These are phyloP conservation scores for Cheilinus undulatus DNA, from an alignment of 2,113 vertebrate genomes.

Conservation along the genomic window DNA sequence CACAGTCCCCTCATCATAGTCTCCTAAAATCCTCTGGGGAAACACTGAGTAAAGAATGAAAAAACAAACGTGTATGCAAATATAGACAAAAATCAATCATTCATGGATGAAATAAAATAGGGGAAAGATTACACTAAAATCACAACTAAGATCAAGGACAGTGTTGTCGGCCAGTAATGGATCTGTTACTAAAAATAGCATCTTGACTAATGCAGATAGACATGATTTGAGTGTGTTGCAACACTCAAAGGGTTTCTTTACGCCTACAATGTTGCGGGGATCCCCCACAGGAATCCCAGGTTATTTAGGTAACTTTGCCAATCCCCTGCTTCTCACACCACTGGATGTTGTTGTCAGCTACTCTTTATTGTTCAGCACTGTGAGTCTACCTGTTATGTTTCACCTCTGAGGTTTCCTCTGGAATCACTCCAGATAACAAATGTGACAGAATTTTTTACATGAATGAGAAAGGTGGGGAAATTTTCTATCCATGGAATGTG, in stretches of 20 bases:
- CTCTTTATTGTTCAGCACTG: neutral
- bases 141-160: too few species aligned
- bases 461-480: constrained; percentile 58
- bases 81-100: too few species aligned
- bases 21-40: too few species aligned
- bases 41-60: too few species aligned
- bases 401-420: constrained; percentile 30
- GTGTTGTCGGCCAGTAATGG: too few species aligned
- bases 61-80: too few species aligned
- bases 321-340: neutral
- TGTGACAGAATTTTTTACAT: constrained; percentile 44
- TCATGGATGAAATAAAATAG: too few species aligned
- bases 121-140: too few species aligned
- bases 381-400: constrained; percentile 33
- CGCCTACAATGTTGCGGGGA: constrained; percentile 34
- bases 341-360: constrained; percentile 5
- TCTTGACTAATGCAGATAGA: too few species aligned
- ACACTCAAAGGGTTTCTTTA: constrained; percentile 26
- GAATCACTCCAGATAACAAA: neutral
- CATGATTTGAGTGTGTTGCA: neutral
- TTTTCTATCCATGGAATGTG: constrained; percentile 71
- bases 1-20: too few species aligned
- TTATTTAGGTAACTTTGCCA: neutral
- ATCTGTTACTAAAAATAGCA: too few species aligned
- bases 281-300: constrained; percentile 55